Evolutionary conservation across 2,888 invertebrate species (phyloP).

Genomic region (Linyphia triangularis): DNA sequence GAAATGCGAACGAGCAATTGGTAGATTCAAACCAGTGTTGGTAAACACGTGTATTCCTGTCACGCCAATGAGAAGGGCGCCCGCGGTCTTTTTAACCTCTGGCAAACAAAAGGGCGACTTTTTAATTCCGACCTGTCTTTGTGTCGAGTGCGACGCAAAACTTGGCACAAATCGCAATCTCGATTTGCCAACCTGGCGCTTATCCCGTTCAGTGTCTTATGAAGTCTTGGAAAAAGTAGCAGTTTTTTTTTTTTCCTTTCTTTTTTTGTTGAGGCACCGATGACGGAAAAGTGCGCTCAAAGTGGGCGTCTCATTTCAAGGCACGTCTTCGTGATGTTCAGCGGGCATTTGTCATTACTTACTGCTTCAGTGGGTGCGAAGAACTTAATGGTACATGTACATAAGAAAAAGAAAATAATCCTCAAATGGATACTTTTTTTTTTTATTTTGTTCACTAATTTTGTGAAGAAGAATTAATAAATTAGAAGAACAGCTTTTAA

Average conservation of each 20-base stretch:
- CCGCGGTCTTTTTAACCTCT: conserved; percentile 52
- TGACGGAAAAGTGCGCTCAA: too few relatives aligned
- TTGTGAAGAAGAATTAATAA: too few relatives aligned
- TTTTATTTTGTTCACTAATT: too few relatives aligned
- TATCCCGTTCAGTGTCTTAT: conserved; percentile 1
- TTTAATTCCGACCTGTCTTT: conserved; percentile 58
- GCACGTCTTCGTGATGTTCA: background rate
- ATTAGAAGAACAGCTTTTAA: too few relatives aligned
- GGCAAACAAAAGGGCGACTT: conserved; percentile 67
- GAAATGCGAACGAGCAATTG: too few relatives aligned
- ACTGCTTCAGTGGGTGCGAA: background rate
- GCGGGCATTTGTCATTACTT: background rate
- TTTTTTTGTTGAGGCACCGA: too few relatives aligned
- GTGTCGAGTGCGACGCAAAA: conserved; percentile 63
- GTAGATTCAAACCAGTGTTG: too few relatives aligned
- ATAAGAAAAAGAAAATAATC: too few relatives aligned
- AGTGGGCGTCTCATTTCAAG: background rate
- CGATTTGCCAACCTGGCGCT: conserved; percentile 63
- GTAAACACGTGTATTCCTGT: background rate
- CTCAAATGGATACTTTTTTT: too few relatives aligned
- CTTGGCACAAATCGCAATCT: conserved; percentile 40
- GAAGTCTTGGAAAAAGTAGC: background rate
- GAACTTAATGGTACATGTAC: too few relatives aligned
- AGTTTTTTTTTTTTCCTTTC: background rate
- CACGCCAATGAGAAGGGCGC: background rate